These are phyloP conservation scores for Morinoia aosen DNA, from an alignment of 2,888 invertebrate species.

Conservation along the genomic window DNA sequence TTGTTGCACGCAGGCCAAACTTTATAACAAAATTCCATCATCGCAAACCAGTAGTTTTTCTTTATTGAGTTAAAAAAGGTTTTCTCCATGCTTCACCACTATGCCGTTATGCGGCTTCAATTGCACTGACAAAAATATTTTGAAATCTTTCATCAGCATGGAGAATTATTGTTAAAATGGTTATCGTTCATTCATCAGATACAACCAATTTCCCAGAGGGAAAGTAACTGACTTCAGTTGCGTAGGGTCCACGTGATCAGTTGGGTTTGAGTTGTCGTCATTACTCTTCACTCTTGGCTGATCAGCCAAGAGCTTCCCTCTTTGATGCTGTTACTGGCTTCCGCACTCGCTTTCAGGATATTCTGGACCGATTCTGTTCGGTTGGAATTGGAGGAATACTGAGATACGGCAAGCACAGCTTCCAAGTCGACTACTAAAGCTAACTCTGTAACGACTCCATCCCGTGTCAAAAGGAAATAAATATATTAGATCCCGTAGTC, in stretches of 20 bases:
- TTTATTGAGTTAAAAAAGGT: background rate
- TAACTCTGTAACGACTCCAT: background rate
- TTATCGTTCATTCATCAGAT: background rate
- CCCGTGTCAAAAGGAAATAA: background rate
- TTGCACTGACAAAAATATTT: background rate
- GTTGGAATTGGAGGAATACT: background rate
- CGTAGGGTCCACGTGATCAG: background rate
- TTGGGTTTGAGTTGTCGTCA: background rate
- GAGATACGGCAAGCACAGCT: background rate
- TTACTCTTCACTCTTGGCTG: slow-evolving; percentile 10
- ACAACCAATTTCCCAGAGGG: background rate
- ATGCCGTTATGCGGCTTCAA: background rate
- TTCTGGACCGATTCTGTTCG: background rate
- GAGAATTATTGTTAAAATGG: background rate
- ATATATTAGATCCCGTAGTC: background rate
- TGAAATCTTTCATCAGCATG: background rate
- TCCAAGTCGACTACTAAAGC: background rate
- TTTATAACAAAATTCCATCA: background rate
- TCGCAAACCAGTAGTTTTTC: background rate
- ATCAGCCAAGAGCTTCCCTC: slow-evolving; percentile 4
- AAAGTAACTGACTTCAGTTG: background rate
- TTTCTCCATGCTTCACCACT: background rate
- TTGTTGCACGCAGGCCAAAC: background rate
- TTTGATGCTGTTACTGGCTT: background rate
- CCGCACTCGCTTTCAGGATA: background rate